phyloP scores from a whole-genome alignment of 2,888 invertebrate species.

The Catonia carolina region DNA sequence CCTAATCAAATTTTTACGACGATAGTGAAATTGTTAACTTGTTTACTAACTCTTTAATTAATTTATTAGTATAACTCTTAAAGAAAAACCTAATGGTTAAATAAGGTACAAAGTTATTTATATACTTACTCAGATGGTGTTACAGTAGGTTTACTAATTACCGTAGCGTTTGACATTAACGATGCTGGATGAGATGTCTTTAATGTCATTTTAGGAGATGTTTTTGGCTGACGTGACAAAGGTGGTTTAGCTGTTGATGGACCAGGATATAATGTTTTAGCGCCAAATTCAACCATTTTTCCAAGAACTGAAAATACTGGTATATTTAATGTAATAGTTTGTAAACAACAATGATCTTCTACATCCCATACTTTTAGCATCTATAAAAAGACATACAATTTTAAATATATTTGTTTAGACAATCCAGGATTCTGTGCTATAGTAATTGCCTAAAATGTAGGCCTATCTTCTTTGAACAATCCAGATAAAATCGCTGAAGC shows the following conservation, averaged over 20 bases:
- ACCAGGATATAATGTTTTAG: slow-evolving; percentile 28
- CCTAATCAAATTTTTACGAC: no score
- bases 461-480: no score
- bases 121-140: slow-evolving; percentile 12
- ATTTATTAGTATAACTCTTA: no score
- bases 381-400: slow-evolving; percentile 42
- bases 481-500: not conserved
- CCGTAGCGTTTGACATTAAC: slow-evolving; percentile 20
- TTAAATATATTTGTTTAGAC: not conserved
- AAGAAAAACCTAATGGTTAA: no score
- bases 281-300: slow-evolving; percentile 27
- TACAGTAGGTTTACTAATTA: slow-evolving; percentile 10
- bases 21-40: no score
- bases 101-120: no score
- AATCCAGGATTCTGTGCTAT: no score
- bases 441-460: no score
- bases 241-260: slow-evolving; percentile 26
- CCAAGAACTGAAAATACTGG: slow-evolving; percentile 52
- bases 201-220: not conserved
- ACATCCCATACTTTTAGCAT: slow-evolving; percentile 54
- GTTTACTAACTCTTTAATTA: no score
- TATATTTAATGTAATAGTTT: slow-evolving; percentile 50
- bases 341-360: slow-evolving; percentile 50
- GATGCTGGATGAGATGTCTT: slow-evolving; percentile 19
- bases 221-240: slow-evolving; percentile 9